Base-by-base conservation (phyloP, 2,888 invertebrate genomes). In the Vanessa cardui region DNA sequence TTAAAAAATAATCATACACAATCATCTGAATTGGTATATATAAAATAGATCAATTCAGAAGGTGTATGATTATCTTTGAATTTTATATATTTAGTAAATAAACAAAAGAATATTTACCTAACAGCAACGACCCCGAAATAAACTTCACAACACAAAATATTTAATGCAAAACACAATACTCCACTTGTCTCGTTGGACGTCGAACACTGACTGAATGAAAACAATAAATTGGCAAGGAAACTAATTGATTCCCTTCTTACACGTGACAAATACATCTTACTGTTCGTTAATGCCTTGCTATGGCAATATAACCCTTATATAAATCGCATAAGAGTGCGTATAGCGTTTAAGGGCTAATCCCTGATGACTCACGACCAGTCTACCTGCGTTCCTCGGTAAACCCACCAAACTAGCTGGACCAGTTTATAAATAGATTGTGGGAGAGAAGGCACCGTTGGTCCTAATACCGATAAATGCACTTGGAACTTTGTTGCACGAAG, bases 191-290 rank as follows among this genome's bases (percentile, higher is more conserved):
- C 60, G 58, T 54, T 73, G 72, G 72, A 69, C 69, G 71, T 73
- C 70, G 66, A 72, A 74, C 71, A 74, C 76, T 72, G 73, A 79
- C 78, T 78, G 78, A 76, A 73, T 70, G 72, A 73, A 74, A 76
- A 75, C 73, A 78, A 77, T 76, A 76, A 77, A 78, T 76, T 77
- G 73, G 72, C 73, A 73, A 74, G 75, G 72, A 70, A 71, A 72
- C 72, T 73, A 76, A 77, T 77, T 78, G 74, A 74, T 74, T 73
- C 73, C 71, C 65, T 72, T 68, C 63, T 70, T 71, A 68, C 68
- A 71, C 59, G 45, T 60, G 65, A 67, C 61, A 73, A 70, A 58
- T 62, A 58, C 59, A 62, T 65, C 49, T 58, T 62, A 66, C 64
- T 21, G 65, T 47, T 54, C 47, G 44, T 61, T 56, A 31, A 59